These are phyloP conservation scores for Harmothoe impar DNA, from an alignment of 2,888 invertebrate genomes.

Conservation along the genomic window DNA sequence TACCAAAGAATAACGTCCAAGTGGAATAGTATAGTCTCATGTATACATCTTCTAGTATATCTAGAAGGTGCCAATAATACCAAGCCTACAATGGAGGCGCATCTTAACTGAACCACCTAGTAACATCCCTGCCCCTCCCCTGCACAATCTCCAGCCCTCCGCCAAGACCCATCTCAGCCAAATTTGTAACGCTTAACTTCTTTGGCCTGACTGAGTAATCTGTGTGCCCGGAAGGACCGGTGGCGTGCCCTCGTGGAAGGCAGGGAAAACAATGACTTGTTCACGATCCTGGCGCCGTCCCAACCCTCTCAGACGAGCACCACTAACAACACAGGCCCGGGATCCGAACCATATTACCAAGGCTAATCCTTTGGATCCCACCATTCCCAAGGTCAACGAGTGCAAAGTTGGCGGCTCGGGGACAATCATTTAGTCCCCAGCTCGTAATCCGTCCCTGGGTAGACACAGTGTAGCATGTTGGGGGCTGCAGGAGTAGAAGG, in stretches of 20 bases:
- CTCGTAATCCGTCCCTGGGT: not conserved
- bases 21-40: too few relatives aligned
- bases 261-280: conserved; percentile 11
- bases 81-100: too few relatives aligned
- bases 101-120: too few relatives aligned
- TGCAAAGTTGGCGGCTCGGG: conserved; percentile 15
- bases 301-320: not conserved
- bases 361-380: conserved; percentile 40
- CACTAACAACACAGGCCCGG: not conserved
- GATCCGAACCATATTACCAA: conserved; percentile 33
- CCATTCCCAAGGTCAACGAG: conserved; percentile 19
- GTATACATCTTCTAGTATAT: too few relatives aligned
- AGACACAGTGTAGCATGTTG: not conserved
- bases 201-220: not conserved
- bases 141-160: not conserved
- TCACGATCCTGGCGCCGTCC: not conserved
- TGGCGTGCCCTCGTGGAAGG: not conserved
- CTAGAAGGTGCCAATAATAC: too few relatives aligned
- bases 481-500: too few relatives aligned
- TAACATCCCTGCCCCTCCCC: not conserved
- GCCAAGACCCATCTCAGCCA: not conserved
- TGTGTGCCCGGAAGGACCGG: not conserved
- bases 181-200: too few relatives aligned
- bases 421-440: conserved; percentile 9
- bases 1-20: too few relatives aligned